Evolutionary conservation across 2,113 vertebrate species (phyloP), one percentile per base, ranked within the genome.

Genomic region (Synodontis membranacea): DNA sequence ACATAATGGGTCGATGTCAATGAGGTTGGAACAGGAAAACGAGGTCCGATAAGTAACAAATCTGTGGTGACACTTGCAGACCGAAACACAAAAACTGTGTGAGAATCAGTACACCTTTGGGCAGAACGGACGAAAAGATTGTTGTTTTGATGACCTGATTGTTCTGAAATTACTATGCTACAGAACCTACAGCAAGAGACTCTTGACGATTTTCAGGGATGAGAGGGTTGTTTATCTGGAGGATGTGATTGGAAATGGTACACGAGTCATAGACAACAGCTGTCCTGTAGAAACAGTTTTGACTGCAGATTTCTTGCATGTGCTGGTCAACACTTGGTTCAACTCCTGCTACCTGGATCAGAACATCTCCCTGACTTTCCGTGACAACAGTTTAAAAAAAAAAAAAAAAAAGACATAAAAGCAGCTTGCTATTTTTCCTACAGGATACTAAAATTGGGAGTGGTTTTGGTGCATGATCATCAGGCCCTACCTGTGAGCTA

Each of bases 101-200:
- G 37, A 94, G 42, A 94, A 96, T 19, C 93, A 93, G 52, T 98
- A 97, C 89, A 94, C 94, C 94, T 99, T 99, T 88, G 98, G 98
- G n/a, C 95, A 97, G 58, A 97, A 97, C 80, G 93, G 92, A 4
- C 93, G 86, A 52, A 98, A 97, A 88, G 94, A 98, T 60, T 98
- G 98, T 37, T 95, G 95, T 54, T 97, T 99, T 80, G 94, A 94
- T 23, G 95, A 95, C 74, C 93, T 96, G 0, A 85, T 95, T 7
- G 58, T 97, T 52, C 93, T 87, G 74, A 92, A 89, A 3, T 96
- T 96, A 0, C 91, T 94, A 0, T 95, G 95, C 75, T 97, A 96
- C 82, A 89, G 92, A 34, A 96, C 96, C 2, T 99, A 99, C 44
- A 99, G 98, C 94, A 99, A 99, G 91, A 96, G 92, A 52, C 98